Base-by-base conservation (phyloP, 2,797 vertebrate species). In the Bradypodion pumilum region DNA sequence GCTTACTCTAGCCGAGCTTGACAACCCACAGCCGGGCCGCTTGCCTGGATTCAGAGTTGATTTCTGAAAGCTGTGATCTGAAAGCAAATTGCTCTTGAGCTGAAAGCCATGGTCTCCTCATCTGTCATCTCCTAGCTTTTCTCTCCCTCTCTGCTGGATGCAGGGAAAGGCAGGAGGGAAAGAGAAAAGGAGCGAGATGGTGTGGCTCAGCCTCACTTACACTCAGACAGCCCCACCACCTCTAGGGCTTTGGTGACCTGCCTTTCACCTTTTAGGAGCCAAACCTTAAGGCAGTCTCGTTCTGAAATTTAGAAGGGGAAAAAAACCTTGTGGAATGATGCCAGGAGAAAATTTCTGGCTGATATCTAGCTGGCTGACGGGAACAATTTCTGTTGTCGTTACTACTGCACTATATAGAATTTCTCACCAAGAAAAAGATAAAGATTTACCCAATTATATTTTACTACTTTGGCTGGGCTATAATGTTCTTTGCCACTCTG, bases 111-210 rank as follows among this genome's bases (percentile, higher is more conserved):
- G 78, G 83, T 85, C 89, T 90, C 66, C 74, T 23, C 83, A 85
- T 90, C 87, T 85, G 86, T 68, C 86, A 82, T 35, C 74, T 7
- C 82, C 81, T 81, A 66, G 89, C 32, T 63, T 88, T 88, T 89
- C 80, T 59, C 56, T 74, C 78, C 65, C 29, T 1, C 65, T 80
- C 52, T 74, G 86, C 62, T 40, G 85, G 46, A 86, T 76, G 44
- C 80, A 81, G 78, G 80, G 69, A 12, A 19, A 16, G 23, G n/a
- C 13, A 7, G 62, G 27, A 29, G 29, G 62, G 29, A 29, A 1
- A 5, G 23, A 15, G 62, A 35, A 49, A 68, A 15, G n/a, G 86
- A 79, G 6, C 62, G 70, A 65, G 59, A 23, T 68, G 76, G 62
- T 86, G 27, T n/a, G 25, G 65, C 72, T 88, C 86, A 78, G 60